Evolutionary conservation across 1,140 invertebrate species (phyloP), one percentile per base, ranked within the genome.

Genomic region (Drosophila tani): DNA sequence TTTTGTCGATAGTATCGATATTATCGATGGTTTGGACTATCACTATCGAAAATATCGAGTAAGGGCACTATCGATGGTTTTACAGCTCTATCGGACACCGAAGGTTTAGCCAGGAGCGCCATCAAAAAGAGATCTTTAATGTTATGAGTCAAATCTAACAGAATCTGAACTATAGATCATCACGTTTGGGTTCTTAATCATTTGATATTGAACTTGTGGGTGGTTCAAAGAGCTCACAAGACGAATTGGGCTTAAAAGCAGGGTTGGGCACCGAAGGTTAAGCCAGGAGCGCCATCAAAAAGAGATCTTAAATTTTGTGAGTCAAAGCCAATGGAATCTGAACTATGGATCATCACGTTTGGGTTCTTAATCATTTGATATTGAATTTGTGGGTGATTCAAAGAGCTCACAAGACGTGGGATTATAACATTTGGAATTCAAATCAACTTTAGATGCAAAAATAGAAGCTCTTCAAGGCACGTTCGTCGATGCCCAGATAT

Each of bases 101-200:
- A 29, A 29, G 7, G 27, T 7, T 7, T 7, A 7, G 27, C 27
- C 27, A 29, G 27, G 6, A 29, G 5, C 27, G 29, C 2, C 29
- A 32, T 32, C 2, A 3, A 2, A 35, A 35, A 29, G 5, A 29
- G 27, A 29, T 6, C 6, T 6, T 7, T 29, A 1, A 3, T 11
- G 9, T 35, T 9, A 3, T 11, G 32, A 35, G 6, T 49, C 15
- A 14, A 19, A 32, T 11, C 27, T 32, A 11, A 32, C 17, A 11
- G 11, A 17, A n/a, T 35, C 7, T 6, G 2, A 17, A 32, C 24
- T 7, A n/a, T 5, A 27, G 24, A 27, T 11, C 14, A n/a, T 19
- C 63, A 60, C 56, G 63, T 46, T 56, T 21, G 41, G 35, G 11
- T 12, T 21, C 9, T 46, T 4, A 46, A 46, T 46, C 63, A 35